Evolutionary conservation across 2,797 vertebrate genomes (phyloP).

Genomic region (Spheniscus humboldti): DNA sequence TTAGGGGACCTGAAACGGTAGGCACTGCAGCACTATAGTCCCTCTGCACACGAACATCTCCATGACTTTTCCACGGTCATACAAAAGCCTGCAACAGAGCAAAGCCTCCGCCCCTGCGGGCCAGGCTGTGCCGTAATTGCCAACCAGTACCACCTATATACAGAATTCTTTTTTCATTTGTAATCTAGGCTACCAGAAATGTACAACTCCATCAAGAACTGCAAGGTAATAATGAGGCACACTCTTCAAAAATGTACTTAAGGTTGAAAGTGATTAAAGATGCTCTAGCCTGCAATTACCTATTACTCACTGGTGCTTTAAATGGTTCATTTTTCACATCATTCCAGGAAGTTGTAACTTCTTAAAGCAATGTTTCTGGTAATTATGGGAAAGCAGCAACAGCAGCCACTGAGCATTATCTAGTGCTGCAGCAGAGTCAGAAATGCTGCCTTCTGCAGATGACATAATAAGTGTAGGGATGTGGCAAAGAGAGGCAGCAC

Average conservation of each 20-base stretch:
- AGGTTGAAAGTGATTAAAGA: slow-evolving; percentile 54
- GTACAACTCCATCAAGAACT: neutral
- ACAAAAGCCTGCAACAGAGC: neutral
- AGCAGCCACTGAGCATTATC: neutral
- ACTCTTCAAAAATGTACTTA: slow-evolving; percentile 38
- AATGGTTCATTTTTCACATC: slow-evolving; percentile 25
- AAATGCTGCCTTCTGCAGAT: neutral
- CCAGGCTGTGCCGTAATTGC: neutral
- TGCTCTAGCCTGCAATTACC: slow-evolving; percentile 46
- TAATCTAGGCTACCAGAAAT: neutral
- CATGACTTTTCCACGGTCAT: neutral
- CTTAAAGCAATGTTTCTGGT: neutral
- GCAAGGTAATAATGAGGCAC: slow-evolving; percentile 27
- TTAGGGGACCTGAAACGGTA: neutral
- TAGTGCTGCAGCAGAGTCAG: neutral
- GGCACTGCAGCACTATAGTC: neutral
- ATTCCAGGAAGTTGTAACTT: slow-evolving; percentile 16
- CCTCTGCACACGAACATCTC: neutral
- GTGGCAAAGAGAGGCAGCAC: neutral
- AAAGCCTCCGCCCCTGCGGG: neutral
- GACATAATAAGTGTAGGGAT: accelerated
- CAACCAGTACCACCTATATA: neutral
- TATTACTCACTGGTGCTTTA: slow-evolving; percentile 21
- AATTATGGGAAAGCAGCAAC: neutral
- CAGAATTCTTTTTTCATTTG: neutral